These are phyloP conservation scores for Orientallactaga bullata DNA, from an alignment of 2,113 vertebrate species.

Conservation along the genomic window DNA sequence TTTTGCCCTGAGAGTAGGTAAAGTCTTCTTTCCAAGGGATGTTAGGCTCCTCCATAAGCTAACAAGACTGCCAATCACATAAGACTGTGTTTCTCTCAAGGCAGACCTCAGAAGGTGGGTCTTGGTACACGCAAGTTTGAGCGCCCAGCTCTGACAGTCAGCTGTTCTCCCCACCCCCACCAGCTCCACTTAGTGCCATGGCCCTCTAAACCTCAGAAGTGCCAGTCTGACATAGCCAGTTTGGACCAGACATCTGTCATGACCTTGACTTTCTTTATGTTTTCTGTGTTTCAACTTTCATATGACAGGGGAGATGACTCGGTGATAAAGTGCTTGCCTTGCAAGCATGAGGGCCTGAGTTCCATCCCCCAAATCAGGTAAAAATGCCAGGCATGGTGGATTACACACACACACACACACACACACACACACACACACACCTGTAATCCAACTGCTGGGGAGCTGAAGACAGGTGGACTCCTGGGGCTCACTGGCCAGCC, in stretches of 20 bases:
- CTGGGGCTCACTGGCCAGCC: too few relatives aligned
- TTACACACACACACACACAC: too few relatives aligned
- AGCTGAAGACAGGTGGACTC: too few relatives aligned
- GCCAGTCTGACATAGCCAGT: too few relatives aligned
- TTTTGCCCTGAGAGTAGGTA: not conserved
- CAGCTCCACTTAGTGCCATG: not conserved
- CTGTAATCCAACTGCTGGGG: too few relatives aligned
- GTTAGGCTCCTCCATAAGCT: not conserved
- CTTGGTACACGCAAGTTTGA: not conserved
- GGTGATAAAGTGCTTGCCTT: too few relatives aligned
- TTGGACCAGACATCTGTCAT: not conserved
- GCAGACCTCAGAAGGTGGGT: not conserved
- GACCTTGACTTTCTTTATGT: not conserved
- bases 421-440: too few relatives aligned
- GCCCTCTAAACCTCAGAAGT: not conserved
- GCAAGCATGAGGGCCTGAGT: too few relatives aligned
- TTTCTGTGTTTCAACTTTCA: constrained; percentile 9
- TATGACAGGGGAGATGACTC: too few relatives aligned
- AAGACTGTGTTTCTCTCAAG: not conserved
- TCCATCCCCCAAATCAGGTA: too few relatives aligned
- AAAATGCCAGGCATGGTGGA: too few relatives aligned
- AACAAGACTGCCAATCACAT: not conserved
- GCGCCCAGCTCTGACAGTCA: not conserved
- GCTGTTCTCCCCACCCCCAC: not conserved
- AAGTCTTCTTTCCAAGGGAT: constrained; percentile 1